phyloP scores from a whole-genome alignment of 2,797 vertebrate species.

The Strix occidentalis region DNA sequence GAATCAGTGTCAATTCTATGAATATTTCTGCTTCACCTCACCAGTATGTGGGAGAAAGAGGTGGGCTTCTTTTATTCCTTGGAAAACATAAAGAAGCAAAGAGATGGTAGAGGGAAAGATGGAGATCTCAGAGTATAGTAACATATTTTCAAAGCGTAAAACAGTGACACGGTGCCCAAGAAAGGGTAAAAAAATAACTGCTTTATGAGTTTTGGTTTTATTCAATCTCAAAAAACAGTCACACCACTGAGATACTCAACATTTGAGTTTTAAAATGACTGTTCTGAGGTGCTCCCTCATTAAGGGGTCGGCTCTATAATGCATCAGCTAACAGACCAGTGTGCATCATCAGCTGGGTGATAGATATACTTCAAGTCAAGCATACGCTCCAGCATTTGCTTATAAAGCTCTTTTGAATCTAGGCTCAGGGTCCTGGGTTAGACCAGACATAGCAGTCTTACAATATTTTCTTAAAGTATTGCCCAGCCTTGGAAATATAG shows the following conservation, averaged over 20 bases:
- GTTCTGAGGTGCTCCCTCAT: neutral
- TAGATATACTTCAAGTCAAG: neutral
- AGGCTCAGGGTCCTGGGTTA: neutral
- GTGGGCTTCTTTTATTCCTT: neutral
- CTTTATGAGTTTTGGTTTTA: neutral
- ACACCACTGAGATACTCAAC: neutral
- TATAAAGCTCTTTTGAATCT: neutral
- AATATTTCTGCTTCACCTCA: neutral
- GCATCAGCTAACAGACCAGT: neutral
- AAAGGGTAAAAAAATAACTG: neutral
- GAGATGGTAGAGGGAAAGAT: neutral
- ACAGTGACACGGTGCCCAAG: rapidly evolving
- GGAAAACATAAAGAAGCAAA: neutral
- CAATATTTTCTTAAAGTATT: conserved; percentile 51
- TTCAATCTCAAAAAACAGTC: neutral
- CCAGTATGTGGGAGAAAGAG: neutral
- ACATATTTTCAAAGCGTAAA: neutral
- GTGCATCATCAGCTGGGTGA: neutral
- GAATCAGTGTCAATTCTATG: neutral
- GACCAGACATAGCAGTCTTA: neutral
- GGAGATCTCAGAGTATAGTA: neutral
- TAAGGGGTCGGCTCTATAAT: neutral
- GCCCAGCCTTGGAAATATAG: conserved; percentile 53
- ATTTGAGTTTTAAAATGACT: neutral
- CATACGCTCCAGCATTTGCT: neutral